Percentiles rank a stretch among this genome's conserved stretches.
These are phyloP conservation scores for Diachrysia chrysitis DNA, from an alignment of 2,888 invertebrate genomes.

Conservation along the genomic window DNA sequence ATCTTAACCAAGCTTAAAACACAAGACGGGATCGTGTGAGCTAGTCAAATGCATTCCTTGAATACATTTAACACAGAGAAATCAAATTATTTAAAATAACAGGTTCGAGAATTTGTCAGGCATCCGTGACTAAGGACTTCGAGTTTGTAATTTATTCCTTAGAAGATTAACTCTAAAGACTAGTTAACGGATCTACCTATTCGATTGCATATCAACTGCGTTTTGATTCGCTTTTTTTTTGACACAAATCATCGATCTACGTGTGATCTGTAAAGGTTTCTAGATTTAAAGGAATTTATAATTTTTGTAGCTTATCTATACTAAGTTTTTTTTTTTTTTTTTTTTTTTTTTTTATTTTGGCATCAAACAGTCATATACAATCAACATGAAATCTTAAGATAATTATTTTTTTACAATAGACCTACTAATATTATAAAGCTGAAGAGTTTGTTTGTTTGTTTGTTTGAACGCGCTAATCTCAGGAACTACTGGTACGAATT, in stretches of 20 bases:
- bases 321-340: too few species aligned
- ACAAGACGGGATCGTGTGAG: background rate
- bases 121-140: slow-evolving; percentile 23
- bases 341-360: too few species aligned
- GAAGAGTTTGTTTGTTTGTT: too few species aligned
- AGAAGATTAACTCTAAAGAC: slow-evolving; percentile 37
- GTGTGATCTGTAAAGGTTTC: background rate
- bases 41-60: slow-evolving; percentile 34
- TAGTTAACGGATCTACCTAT: slow-evolving; percentile 18
- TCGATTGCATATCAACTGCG: slow-evolving; percentile 23
- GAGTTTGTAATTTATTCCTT: slow-evolving; percentile 31
- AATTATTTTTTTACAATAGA: too few species aligned
- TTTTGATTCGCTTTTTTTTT: slow-evolving; percentile 20
- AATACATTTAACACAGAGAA: slow-evolving; percentile 47
- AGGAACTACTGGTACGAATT: too few species aligned
- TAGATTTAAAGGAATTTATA: background rate
- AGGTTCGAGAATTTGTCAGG: slow-evolving; percentile 13
- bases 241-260: background rate
- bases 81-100: slow-evolving; percentile 43
- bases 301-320: background rate
- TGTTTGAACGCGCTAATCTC: too few species aligned
- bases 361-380: too few species aligned
- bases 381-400: too few species aligned
- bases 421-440: too few species aligned
- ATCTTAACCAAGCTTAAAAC: too few species aligned